A percentile compares a stretch with the other conserved stretches of the same genome.
phyloP scores from a whole-genome alignment of 2,113 vertebrate species.

The Neodontobutis hainanensis region DNA sequence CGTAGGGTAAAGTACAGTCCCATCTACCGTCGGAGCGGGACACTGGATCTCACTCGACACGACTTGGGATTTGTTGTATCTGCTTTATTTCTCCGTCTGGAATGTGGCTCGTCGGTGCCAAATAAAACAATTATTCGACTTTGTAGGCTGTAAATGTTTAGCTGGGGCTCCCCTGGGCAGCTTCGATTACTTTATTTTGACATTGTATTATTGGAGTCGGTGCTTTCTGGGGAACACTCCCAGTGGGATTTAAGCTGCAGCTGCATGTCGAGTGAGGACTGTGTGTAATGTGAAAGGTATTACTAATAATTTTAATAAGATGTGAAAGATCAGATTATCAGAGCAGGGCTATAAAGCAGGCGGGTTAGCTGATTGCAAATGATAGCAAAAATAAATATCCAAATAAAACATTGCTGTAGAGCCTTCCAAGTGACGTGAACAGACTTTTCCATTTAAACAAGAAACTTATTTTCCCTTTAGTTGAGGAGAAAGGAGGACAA shows the following conservation, averaged over 20 bases:
- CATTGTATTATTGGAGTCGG: conserved; percentile 21
- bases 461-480: no score
- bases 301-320: not conserved
- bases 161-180: conserved; percentile 12
- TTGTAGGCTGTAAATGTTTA: conserved; percentile 45
- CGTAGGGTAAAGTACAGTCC: conserved; percentile 17
- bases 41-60: conserved; percentile 1
- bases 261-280: not conserved
- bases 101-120: conserved; percentile 45
- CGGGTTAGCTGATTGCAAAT: not conserved
- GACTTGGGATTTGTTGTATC: conserved; percentile 15
- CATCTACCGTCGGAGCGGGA: conserved; percentile 17
- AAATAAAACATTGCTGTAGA: not conserved
- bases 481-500: no score
- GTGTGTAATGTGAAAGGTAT: not conserved
- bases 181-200: conserved; percentile 43
- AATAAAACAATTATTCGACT: conserved; percentile 50
- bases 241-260: not conserved
- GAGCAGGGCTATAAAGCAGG: no score
- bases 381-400: not conserved
- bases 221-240: conserved; percentile 1
- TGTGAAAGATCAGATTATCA: not conserved
- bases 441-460: no score
- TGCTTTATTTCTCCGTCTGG: conserved; percentile 35
- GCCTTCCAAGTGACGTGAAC: no score